Base-by-base conservation (phyloP, 2,113 vertebrate species). In the Syngnathus scovelli region DNA sequence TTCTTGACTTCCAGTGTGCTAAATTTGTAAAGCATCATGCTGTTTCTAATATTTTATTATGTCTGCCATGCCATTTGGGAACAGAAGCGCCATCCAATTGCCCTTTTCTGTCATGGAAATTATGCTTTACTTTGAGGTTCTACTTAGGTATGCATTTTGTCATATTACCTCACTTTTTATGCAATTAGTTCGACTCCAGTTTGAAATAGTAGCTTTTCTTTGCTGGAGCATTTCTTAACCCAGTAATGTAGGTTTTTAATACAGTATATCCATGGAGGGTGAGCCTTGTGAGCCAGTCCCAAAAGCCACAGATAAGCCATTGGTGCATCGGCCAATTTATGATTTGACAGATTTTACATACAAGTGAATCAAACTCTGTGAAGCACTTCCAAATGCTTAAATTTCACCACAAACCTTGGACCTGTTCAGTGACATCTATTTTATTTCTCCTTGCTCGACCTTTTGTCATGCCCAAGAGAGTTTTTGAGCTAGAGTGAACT, bases 1-100 rank as follows among this genome's bases (percentile, higher is more conserved):
- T 7, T 43, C 56, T 39, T 64, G 44, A 83, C 75, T 82, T 85
- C 70, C 79, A 85, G 83, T 75, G 55, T 74, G 44, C 75, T 36
- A 64, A 68, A 58, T 36, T 58, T 7, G 21, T 6, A 23, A n/a
- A 74, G 59, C 43, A 68, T 64, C 21, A 36, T 69, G 66, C 43
- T 21, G 74, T 73, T 71, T 52, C 9, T 44, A 58, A 23, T 72
- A 76, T 58, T 77, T 76, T 44, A 73, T 78, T 72, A 74, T 70
- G 49, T 18, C 36, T 67, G 41, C 62, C 6, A 10, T 52, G 44
- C 63, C 70, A 70, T 76, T 72, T 67, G 56, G 27, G 64, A 71
- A 71, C 55, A 58, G 36, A 61, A 63, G 41, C 59, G 70, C 65
- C 16, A 19, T 67, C 66, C 70, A 78, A 77, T 84, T 85, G 79